Base-by-base conservation (phyloP, 92 coral and sea anemone species). In the Epizoanthus rinbou region DNA sequence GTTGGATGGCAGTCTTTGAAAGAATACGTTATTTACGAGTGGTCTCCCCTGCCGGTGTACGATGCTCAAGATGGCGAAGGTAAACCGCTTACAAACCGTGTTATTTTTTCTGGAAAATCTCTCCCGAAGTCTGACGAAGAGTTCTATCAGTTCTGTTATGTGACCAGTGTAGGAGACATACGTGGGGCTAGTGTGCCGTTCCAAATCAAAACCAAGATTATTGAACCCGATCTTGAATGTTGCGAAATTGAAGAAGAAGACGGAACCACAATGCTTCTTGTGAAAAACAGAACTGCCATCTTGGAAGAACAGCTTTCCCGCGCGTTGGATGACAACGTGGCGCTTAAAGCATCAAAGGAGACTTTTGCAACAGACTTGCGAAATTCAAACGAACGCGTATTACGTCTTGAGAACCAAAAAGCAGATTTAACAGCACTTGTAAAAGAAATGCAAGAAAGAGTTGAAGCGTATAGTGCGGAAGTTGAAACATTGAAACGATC, bases 181-280 rank as follows among this genome's bases (percentile, higher is more conserved):
- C 90, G 99, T 31, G 99, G 99, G 17, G 99, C 99, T 22, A 96
- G 99, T 86, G 94, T 93, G 8, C 99, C 99, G 18, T 96, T 93
- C 57, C 99, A 96, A 80, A 96, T 96, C 23, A 93, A 94, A 74
- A 83, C 90, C n/a, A 96, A 92, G 73, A 79, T 83, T 58, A 89
- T 75, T 13, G 94, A 84, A 28, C 85, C 87, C 0, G 98, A 93
- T 6, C 82, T 90, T 33, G 94, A 93, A 87, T 96, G 97, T 72
- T 90, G 92, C 87, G 99, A 96, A 85, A 87, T 93, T 56, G 97
- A 92, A 62, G 99, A 92, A 60, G 99, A 96, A 72, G 95, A 88
- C 73, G 97, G 90, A 19, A 68, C 90, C 4, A 86, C 91, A 37
- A 90, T 96, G 91, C 88, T 96, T 83, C 43, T 96, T 84, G 94